phyloP scores from a whole-genome alignment of 1,140 invertebrate genomes.

The Caerostris darwini region DNA sequence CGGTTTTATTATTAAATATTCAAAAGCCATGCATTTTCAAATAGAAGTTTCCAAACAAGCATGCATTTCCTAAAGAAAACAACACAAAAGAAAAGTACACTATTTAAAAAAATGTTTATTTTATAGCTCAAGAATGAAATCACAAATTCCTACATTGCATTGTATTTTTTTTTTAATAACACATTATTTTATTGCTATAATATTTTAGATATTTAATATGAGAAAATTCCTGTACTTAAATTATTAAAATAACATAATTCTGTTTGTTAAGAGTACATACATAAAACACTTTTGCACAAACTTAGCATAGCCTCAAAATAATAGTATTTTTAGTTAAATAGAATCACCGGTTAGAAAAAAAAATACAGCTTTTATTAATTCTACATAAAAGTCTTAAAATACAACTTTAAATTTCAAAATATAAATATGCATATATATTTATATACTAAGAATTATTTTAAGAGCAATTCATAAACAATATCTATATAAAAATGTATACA shows the following conservation, averaged over 20 bases:
- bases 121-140: conserved; percentile 46
- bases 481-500: background rate
- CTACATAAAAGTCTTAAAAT: background rate
- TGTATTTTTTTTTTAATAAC: background rate
- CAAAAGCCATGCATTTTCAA: background rate
- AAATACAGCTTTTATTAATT: background rate
- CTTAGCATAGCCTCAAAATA: background rate
- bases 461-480: background rate
- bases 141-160: conserved; percentile 57
- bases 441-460: background rate
- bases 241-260: conserved; percentile 1
- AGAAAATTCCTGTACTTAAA: background rate
- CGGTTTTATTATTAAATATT: background rate
- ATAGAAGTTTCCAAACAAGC: background rate
- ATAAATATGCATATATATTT: too few species aligned
- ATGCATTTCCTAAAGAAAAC: background rate
- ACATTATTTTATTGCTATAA: conserved; percentile 51
- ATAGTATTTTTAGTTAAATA: background rate
- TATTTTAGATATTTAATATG: background rate
- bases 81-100: background rate
- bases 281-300: background rate
- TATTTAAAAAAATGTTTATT: conserved; percentile 58
- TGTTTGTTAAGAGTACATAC: background rate
- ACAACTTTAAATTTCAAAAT: background rate
- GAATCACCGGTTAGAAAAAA: conserved; percentile 53